Conservation (phyloP, 2,113 vertebrate species). For the Mustelus asterias region DNA sequence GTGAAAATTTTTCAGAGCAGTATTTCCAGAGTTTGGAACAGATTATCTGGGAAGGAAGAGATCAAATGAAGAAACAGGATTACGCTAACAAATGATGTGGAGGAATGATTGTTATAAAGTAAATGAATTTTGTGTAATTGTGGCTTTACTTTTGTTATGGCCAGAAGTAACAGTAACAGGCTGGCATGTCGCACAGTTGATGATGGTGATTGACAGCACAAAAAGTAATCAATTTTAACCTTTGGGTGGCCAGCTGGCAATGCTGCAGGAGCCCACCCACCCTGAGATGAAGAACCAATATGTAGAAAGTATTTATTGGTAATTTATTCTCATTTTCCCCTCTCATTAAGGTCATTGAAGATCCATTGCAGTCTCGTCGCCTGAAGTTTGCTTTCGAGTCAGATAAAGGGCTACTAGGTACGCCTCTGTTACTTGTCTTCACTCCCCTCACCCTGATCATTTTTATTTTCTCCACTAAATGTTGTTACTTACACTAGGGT, state of each 20-base stretch:
- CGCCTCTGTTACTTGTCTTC: constrained; percentile 43
- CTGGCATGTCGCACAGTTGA: neutral
- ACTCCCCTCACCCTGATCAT: neutral
- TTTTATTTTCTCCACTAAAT: neutral
- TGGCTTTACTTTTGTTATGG: neutral
- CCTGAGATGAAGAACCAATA: neutral
- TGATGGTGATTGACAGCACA: neutral
- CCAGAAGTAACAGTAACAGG: neutral
- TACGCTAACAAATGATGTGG: neutral
- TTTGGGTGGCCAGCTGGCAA: neutral
- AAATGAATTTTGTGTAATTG: neutral
- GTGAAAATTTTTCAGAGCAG: neutral
- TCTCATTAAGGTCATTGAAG: constrained; percentile 78
- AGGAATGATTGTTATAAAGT: neutral
- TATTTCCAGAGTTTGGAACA: neutral
- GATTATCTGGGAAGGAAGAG: neutral
- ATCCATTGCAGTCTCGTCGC: constrained; percentile 83
- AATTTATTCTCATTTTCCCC: constrained; percentile 16
- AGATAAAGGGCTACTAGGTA: constrained; percentile 90
- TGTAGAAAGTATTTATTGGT: neutral
- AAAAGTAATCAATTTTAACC: neutral
- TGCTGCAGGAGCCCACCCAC: neutral
- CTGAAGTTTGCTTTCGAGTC: constrained; percentile 96
- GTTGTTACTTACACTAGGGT: neutral
- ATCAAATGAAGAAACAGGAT: neutral